phyloP scores from a whole-genome alignment of 2,888 invertebrate genomes.

The Alviniconcha strummeri region DNA sequence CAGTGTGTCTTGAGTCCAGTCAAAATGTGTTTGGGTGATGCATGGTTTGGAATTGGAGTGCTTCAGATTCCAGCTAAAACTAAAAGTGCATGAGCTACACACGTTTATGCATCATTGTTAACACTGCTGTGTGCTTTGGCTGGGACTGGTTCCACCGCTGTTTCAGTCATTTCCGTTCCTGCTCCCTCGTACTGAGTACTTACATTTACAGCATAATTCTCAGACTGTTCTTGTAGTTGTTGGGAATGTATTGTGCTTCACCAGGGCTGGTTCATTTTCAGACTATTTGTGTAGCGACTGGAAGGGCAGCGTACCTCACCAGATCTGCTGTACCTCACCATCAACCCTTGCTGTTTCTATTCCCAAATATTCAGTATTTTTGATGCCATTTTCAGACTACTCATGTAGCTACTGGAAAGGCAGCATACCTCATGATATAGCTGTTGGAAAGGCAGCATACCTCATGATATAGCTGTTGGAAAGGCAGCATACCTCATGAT shows the following conservation, averaged over 20 bases:
- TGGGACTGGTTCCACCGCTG: slow-evolving; percentile 91
- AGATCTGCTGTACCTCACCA: slow-evolving; percentile 88
- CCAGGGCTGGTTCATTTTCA: no score
- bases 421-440: slow-evolving; percentile 89
- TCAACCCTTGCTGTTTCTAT: slow-evolving; percentile 96
- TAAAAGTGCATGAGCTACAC: no score
- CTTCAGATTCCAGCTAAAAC: no score
- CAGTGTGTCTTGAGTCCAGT: no score
- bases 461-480: slow-evolving; percentile 86
- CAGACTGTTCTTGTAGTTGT: no score
- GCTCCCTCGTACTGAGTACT: slow-evolving; percentile 79
- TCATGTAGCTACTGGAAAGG: slow-evolving; percentile 80
- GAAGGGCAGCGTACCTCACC: slow-evolving; percentile 93
- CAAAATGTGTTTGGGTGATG: no score
- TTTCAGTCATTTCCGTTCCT: slow-evolving; percentile 95
- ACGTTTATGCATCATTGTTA: no score
- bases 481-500: slow-evolving; percentile 85
- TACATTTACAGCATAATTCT: no score
- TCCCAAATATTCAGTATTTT: slow-evolving; percentile 76
- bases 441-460: no score
- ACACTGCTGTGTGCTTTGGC: slow-evolving; percentile 75
- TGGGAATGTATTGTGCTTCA: no score
- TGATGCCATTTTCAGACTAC: not conserved
- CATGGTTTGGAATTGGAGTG: no score
- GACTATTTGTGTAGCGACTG: slow-evolving; percentile 65